Evolutionary conservation across 2,888 invertebrate genomes (phyloP).

Genomic region (Perithous albicinctus): DNA sequence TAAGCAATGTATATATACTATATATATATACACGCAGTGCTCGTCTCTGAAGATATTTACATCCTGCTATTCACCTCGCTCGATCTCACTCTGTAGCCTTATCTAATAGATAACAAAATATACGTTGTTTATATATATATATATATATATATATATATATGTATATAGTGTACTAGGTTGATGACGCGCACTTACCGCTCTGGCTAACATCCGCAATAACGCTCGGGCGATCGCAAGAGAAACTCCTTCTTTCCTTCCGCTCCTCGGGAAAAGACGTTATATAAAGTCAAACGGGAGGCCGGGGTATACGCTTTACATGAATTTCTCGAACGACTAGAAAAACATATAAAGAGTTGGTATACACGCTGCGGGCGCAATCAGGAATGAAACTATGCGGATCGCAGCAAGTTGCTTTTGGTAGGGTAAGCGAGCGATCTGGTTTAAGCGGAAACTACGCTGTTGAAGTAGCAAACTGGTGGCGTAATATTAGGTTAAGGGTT

Average conservation of each 20-base stretch:
- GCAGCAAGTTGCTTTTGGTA: conserved; percentile 47
- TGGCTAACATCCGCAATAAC: conserved; percentile 62
- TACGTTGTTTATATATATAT: not conserved
- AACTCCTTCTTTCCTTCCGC: conserved; percentile 54
- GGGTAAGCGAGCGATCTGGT: conserved; percentile 12
- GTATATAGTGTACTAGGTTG: conserved; percentile 10
- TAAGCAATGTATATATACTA: too few species aligned
- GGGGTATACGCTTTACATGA: conserved; percentile 54
- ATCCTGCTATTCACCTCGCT: conserved; percentile 21
- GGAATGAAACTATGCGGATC: conserved; percentile 55
- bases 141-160: conserved; percentile 34
- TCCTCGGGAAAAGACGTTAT: conserved; percentile 54
- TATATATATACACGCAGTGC: not conserved
- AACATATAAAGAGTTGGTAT: conserved; percentile 49
- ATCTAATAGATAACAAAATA: not conserved
- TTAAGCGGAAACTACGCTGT: conserved; percentile 35
- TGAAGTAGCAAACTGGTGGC: conserved; percentile 33
- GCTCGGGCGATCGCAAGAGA: conserved; percentile 58
- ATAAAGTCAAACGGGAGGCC: conserved; percentile 56
- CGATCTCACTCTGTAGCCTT: conserved; percentile 26
- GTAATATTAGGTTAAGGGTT: conserved; percentile 43
- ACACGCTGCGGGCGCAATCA: conserved; percentile 38
- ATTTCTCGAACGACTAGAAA: conserved; percentile 53
- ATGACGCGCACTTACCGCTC: conserved; percentile 38
- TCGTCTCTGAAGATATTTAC: conserved; percentile 44